Conservation (phyloP, 1,140 invertebrate species). For the Bradynema listronoti region DNA sequence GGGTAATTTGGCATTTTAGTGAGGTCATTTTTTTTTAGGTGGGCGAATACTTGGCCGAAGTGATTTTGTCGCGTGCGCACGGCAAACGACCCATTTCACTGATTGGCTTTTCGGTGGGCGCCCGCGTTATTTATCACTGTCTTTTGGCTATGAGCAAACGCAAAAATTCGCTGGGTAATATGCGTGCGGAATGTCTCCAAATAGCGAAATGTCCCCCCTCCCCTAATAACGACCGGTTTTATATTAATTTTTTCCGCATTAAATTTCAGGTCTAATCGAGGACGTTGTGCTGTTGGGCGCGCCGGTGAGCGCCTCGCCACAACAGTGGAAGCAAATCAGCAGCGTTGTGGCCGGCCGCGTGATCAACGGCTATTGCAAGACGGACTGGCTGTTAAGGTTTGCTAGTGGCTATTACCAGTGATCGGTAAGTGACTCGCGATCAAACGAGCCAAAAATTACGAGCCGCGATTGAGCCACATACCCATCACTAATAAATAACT, state of each 20-base stretch:
- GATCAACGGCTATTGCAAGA: constrained; percentile 62
- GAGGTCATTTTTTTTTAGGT: constrained; percentile 46
- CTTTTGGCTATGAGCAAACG: constrained; percentile 60
- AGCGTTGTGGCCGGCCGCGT: constrained; percentile 60
- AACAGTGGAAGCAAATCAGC: constrained; percentile 58
- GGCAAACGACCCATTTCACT: constrained; percentile 69
- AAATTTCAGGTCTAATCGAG: constrained; percentile 65
- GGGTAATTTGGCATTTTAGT: constrained; percentile 6
- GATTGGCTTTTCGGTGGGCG: constrained; percentile 70
- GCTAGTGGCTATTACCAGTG: no score
- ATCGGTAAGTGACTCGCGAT: no score
- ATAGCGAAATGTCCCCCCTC: neutral
- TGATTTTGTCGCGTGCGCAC: constrained; percentile 66
- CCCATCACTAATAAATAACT: no score
- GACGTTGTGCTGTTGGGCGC: constrained; percentile 69
- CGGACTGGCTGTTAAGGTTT: constrained; percentile 61
- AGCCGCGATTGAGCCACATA: no score
- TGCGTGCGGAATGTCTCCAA: constrained; percentile 56
- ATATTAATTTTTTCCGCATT: neutral
- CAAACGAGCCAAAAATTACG: no score
- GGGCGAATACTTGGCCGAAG: constrained; percentile 68
- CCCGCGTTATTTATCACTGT: constrained; percentile 70
- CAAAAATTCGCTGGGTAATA: constrained; percentile 46
- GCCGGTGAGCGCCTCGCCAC: constrained; percentile 60
- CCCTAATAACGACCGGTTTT: no score